Base-by-base conservation (phyloP, 1,140 invertebrate species). In the Euwallacea fornicatus region DNA sequence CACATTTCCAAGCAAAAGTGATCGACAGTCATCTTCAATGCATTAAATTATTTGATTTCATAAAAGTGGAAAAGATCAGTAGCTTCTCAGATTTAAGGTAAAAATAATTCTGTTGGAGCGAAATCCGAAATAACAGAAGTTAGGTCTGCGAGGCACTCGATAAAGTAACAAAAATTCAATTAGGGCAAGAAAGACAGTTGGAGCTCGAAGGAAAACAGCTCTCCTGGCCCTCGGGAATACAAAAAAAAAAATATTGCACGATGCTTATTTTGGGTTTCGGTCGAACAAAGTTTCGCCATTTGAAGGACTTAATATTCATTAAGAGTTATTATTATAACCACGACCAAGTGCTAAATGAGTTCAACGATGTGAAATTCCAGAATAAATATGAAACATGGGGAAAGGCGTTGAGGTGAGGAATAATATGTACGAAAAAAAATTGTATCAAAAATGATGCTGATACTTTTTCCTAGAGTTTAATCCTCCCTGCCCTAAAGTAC, bases 131-230 rank as follows among this genome's bases (percentile, higher is more conserved):
- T 56, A 56, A 56, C 9, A 50, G 21, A 56, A 56, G 11, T 56
- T 21, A 15, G 16, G 54, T 6, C 54, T 56, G 54, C n/a, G 16
- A 56, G 54, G 16, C 16, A 56, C n/a, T 15, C 54, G 54, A 56
- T 56, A 56, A 56, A 2, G 54, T 56, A 56, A n/a, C 54, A 7
- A 56, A 56, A 56, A 56, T 56, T 56, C 54, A 56, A 56, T 56
- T 56, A 56, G 11, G 16, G 11, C 16, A 15, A 56, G 16, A 56
- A 56, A 56, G n/a, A 56, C 54, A 56, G 11, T 50, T 13, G 13
- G 13, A 16, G 8, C 8, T 56, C n/a, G 54, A n/a, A 56, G 54
- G 21, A 9, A 56, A 56, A 56, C 54, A 56, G 8, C 16, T 50
- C 16, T 56, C n/a, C 2, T 56, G 8, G 8, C 54, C 54, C 16